Base-by-base conservation (phyloP, 1,140 invertebrate species). In the Trachelipus rathkii region DNA sequence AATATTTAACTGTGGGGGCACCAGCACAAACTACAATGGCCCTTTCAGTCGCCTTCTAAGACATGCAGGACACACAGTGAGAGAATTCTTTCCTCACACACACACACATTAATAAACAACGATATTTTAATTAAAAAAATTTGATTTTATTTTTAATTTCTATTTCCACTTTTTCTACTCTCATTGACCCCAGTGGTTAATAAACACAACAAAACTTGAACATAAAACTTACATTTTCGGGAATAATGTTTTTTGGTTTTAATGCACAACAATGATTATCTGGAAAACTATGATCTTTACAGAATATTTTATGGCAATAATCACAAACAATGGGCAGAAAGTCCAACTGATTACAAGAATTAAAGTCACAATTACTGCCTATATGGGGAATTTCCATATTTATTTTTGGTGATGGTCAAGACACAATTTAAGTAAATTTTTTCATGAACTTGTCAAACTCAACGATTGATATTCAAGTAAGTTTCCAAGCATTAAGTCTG, bases 401-500 rank as follows among this genome's bases (percentile, higher is more conserved):
- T 15, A 60, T 19, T 60, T n/a, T 2, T 1, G 50, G 8, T 60
- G 8, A 60, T 3, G 8, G 33, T 60, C 3, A 60, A 3, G 8
- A 13, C 19, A 15, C 19, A 15, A 60, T 60, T 15, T 60, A 60
- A 10, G 50, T 3, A 60, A 60, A 60, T 4, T 60, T 60, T 13
- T 19, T 60, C 19, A 71, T 68, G 72, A 78, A 70, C 60, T 78
- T 21, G 70, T 33, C 11, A 44, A 23, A 53, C 73, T 78, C 15
- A 73, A 74, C 1, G 73, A 24, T 45, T 78, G 77, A 19, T 70
- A 45, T 23, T 78, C 77, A 44, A 44, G 72, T 15, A 78, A 70
- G 50, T 78, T 67, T 44, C 73, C 87, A 23, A 95, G 85, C 66
- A 90, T 91, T 74, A 95, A 85, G 86, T 95, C 93, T 71, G 88